These are phyloP conservation scores for Porites evermanni DNA, from an alignment of 92 coral and sea anemone species.

Conservation along the genomic window DNA sequence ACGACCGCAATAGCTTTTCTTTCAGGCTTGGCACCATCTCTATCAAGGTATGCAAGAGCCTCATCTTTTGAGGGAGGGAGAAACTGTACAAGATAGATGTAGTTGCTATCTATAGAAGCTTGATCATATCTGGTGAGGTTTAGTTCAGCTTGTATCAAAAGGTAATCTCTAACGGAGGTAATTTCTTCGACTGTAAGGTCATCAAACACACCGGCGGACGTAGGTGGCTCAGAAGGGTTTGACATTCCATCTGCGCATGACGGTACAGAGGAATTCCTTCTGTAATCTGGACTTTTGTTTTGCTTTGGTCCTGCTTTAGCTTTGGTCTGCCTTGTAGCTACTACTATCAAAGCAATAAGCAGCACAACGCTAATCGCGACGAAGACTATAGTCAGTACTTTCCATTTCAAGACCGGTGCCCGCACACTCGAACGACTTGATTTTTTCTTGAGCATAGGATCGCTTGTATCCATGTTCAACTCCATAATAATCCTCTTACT, in stretches of 20 bases:
- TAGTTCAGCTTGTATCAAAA: slow-evolving; percentile 48
- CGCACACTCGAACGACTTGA: neutral
- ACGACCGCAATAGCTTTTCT: slow-evolving; percentile 61
- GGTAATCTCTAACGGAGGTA: slow-evolving; percentile 65
- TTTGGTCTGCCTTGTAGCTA: slow-evolving; percentile 13
- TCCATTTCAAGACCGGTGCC: slow-evolving; percentile 16
- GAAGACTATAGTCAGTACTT: slow-evolving; percentile 20
- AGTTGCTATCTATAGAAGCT: slow-evolving; percentile 54
- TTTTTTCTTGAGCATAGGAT: slow-evolving; percentile 25
- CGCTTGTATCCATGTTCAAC: slow-evolving; percentile 6
- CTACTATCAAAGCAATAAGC: slow-evolving; percentile 48
- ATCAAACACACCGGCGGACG: slow-evolving; percentile 70
- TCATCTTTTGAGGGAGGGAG: slow-evolving; percentile 53
- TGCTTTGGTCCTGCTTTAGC: neutral
- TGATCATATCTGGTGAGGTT: slow-evolving; percentile 48
- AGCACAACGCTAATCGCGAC: slow-evolving; percentile 26
- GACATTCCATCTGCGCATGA: slow-evolving; percentile 24
- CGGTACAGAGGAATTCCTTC: neutral
- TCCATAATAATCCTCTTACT: neutral
- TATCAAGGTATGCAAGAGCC: slow-evolving; percentile 46
- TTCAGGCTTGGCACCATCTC: slow-evolving; percentile 47
- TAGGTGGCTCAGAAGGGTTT: slow-evolving; percentile 5
- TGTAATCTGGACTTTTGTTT: too few species aligned
- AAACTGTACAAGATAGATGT: slow-evolving; percentile 54
- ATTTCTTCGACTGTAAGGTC: slow-evolving; percentile 67